Base-by-base conservation (phyloP, 2,888 invertebrate species). In the Deladenus siricidicola region DNA sequence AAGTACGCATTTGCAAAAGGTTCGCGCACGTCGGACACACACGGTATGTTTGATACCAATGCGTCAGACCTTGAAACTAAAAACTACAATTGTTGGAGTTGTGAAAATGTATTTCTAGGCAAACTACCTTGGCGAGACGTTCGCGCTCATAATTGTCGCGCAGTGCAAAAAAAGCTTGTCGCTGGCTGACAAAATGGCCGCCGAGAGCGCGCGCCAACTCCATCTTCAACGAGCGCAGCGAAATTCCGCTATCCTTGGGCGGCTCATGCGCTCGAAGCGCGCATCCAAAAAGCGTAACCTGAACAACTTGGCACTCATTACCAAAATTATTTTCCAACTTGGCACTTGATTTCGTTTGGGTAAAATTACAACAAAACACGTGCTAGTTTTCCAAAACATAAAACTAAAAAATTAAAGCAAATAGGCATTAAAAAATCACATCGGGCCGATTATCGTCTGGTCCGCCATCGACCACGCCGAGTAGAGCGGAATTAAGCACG, bases 1-100 rank as follows among this genome's bases (percentile, higher is more conserved):
- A 66, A 17, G 56, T 43, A n/a, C 63, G 66, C 49, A 63, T 51
- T 14, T 58, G 58, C 29, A 81, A 76, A 10, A 69, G 62, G 19
- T 73, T 69, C 3, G 80, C 80, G 71, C 82, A 82, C 2, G 80
- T 80, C 3, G 82, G 79, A 72, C 82, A 82, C 63, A 80, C 80
- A 47, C 74, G 67, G 66, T 80, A 81, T 0, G 79, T 74, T 42
- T 79, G 76, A 60, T 81, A 77, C 82, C 82, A 82, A 19, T 79
- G 78, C 49, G 82, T 65, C 48, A 82, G 70, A 3, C 81, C 80
- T 62, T 81, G 80, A 23, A 80, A 80, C 70, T 76, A 63, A 39
- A 66, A 58, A 39, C 1, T 4, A 47, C 39, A 42, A 30, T 4
- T 52, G 3, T 10, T n/a, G n/a, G n/a, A n/a, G n/a, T n/a, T n/a